These are phyloP conservation scores for Arctopsyche grandis DNA, from an alignment of 1,140 invertebrate genomes.

Conservation along the genomic window DNA sequence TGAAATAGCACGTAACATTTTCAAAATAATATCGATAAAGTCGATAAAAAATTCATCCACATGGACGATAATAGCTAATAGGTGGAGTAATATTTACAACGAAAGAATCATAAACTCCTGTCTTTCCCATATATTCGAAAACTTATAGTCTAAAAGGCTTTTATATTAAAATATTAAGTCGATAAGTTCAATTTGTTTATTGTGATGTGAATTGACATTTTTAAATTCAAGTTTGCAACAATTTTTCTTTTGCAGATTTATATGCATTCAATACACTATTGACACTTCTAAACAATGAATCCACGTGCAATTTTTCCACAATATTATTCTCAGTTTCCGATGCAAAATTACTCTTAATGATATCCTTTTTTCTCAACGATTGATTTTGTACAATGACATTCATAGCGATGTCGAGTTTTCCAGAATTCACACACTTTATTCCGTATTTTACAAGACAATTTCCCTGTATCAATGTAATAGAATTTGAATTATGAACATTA, in stretches of 20 bases:
- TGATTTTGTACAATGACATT: conserved; percentile 47
- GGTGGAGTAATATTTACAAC: no score
- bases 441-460: conserved; percentile 28
- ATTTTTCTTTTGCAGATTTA: conserved; percentile 49
- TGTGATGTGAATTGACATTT: no score
- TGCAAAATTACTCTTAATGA: neutral
- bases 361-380: conserved; percentile 26
- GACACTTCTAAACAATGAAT: conserved; percentile 52
- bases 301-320: conserved; percentile 26
- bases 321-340: neutral
- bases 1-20: no score
- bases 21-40: no score
- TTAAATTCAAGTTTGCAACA: neutral
- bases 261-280: conserved; percentile 48
- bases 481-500: neutral
- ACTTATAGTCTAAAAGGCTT: no score
- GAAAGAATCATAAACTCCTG: no score
- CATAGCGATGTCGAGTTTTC: conserved; percentile 47
- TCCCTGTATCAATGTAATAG: conserved; percentile 39
- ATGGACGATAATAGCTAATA: no score
- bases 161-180: no score
- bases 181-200: no score
- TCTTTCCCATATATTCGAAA: no score
- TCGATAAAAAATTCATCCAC: no score
- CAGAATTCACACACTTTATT: conserved; percentile 36